phyloP scores from a whole-genome alignment of 2,888 invertebrate species.

The Plebejus melissa region DNA sequence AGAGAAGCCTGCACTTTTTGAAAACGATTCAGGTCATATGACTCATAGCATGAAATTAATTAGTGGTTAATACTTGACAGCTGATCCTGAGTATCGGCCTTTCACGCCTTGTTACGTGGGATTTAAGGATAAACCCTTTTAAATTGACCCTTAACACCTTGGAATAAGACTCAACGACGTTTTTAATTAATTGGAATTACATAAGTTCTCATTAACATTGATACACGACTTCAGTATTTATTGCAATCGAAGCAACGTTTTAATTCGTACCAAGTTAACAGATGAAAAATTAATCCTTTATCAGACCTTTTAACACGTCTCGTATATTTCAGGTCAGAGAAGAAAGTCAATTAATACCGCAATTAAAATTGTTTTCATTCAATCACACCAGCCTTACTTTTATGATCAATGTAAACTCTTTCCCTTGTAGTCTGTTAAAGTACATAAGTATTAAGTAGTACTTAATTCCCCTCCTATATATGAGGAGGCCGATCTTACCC shows the following conservation, averaged over 20 bases:
- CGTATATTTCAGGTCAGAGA: slow-evolving; percentile 20
- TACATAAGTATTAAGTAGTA: too few relatives aligned
- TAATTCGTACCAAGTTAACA: neutral
- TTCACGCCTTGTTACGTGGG: neutral
- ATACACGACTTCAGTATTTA: neutral
- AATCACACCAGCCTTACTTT: neutral
- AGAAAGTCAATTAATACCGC: neutral
- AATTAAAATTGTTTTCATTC: slow-evolving; percentile 13
- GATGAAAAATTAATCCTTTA: neutral
- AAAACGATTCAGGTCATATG: neutral
- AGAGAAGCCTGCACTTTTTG: neutral
- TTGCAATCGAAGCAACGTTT: neutral
- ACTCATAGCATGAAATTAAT: slow-evolving; percentile 16
- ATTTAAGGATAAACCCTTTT: neutral
- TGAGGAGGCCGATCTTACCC: too few relatives aligned
- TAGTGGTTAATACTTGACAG: slow-evolving; percentile 8
- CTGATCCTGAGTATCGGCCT: slow-evolving; percentile 1
- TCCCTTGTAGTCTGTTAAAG: too few relatives aligned
- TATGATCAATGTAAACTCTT: too few relatives aligned
- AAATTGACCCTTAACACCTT: neutral
- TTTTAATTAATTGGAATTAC: neutral
- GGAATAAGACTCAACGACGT: neutral
- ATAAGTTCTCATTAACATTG: neutral
- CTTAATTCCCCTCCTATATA: too few relatives aligned
- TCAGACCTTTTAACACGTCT: neutral